Base-by-base conservation (phyloP, 2,888 invertebrate genomes). In the Hydraecia micacea region DNA sequence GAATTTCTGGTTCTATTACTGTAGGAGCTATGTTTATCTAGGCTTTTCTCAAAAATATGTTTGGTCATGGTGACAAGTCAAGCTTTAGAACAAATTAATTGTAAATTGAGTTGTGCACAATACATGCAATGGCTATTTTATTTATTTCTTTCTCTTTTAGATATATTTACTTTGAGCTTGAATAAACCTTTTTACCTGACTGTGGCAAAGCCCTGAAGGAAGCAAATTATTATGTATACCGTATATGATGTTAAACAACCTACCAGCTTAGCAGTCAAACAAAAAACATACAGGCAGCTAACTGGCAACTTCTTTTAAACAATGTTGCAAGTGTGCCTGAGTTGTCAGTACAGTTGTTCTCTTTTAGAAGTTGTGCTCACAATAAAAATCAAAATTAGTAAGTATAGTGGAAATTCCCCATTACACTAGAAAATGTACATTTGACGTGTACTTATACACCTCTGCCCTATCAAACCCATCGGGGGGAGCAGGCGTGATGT, bases 141-240 rank as follows among this genome's bases (percentile, higher is more conserved):
- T 39, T 39, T 65, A n/a, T n/a, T n/a, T n/a, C n/a, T 25, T 25
- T 39, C n/a, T n/a, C 65, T 66, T 66, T 39, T 66, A 15, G 65
- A 66, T 66, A n/a, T 13, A 65, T 39, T 66, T n/a, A n/a, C 15
- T 66, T 66, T 66, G n/a, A 8, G 39, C n/a, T 66, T 66, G 39
- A 39, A 21, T 21, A 7, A 58, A 58, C 13, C 13, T 58, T 58
- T 58, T n/a, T 58, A n/a, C 4, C 55, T 5, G 11, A 58, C 25
- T 58, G n/a, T 58, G 58, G 58, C 58, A n/a, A n/a, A n/a, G n/a
- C n/a, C 13, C 36, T 25, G 7, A 36, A 65, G 36, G 36, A 65
- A 25, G 25, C 25, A 25, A 65, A 65, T 7, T 13, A 58, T 21
- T 36, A 36, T 25, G 63, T 65, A 36, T 63, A 11, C 63, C 13